phyloP scores from a whole-genome alignment of 2,113 vertebrate species.

The Hypomesus transpacificus region DNA sequence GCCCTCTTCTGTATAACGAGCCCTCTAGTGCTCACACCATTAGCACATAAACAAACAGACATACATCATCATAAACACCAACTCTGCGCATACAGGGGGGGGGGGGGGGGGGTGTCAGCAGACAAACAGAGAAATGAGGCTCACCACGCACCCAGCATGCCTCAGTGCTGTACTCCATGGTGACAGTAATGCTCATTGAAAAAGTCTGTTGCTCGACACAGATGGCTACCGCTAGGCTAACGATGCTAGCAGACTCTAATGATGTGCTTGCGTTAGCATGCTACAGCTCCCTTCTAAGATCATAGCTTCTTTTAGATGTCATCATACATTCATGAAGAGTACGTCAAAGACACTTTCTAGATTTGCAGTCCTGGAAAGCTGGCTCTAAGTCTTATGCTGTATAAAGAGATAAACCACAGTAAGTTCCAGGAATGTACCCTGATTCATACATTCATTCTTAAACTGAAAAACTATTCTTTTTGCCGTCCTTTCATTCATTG shows the following conservation, averaged over 20 bases:
- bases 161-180: conserved; percentile 6
- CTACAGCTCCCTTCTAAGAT: too few species aligned
- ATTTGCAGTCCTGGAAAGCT: too few species aligned
- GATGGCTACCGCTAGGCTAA: conserved; percentile 6
- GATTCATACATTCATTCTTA: too few species aligned
- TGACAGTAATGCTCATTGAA: conserved; percentile 32
- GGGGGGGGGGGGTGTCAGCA: neutral
- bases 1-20: neutral
- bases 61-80: conserved; percentile 11
- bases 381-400: too few species aligned
- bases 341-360: too few species aligned
- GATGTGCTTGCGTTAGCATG: neutral
- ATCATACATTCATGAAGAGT: too few species aligned
- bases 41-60: conserved; percentile 43
- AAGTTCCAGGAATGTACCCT: too few species aligned
- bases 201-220: neutral
- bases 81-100: neutral
- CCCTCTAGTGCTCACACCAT: conserved; percentile 29
- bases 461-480: too few species aligned
- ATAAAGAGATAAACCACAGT: too few species aligned
- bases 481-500: too few species aligned
- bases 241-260: neutral
- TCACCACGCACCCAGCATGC: neutral
- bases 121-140: conserved; percentile 2
- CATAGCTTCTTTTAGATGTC: too few species aligned